Percentiles rank a stretch among this genome's conserved stretches.
phyloP scores from a whole-genome alignment of 2,797 vertebrate genomes.

The Anisognathus igniventris region DNA sequence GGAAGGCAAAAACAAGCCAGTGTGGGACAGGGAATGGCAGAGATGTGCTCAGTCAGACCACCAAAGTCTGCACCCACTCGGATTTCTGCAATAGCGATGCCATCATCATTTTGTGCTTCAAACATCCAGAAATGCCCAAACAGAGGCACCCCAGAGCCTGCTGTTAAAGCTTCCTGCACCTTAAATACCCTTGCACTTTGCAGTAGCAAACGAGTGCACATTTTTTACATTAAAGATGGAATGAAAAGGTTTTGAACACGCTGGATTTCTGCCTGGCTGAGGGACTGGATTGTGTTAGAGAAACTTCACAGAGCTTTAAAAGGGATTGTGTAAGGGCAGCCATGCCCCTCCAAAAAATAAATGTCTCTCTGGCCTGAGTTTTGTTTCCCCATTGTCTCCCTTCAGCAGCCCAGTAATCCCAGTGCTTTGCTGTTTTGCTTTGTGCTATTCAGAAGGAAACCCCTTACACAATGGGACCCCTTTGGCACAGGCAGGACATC shows the following conservation, averaged over 20 bases:
- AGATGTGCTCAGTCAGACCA: background rate
- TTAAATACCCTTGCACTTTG: background rate
- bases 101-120: background rate
- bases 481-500: slow-evolving; percentile 32
- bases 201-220: background rate
- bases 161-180: background rate
- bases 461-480: slow-evolving; percentile 47
- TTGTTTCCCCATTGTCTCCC: slow-evolving; percentile 58
- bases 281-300: slow-evolving; percentile 44
- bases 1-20: background rate
- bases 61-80: background rate
- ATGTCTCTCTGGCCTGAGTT: background rate
- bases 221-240: slow-evolving; percentile 42
- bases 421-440: slow-evolving; percentile 39
- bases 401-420: slow-evolving; percentile 55
- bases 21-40: background rate
- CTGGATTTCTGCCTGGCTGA: slow-evolving; percentile 48
- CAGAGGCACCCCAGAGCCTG: background rate
- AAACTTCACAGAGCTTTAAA: slow-evolving; percentile 26
- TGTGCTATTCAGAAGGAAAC: slow-evolving; percentile 63
- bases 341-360: slow-evolving; percentile 22
- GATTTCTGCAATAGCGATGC: background rate
- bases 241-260: background rate
- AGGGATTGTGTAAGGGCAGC: slow-evolving; percentile 55
- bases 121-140: background rate